Conservation (phyloP, 2,888 invertebrate species). For the Parasteatoda lunata region DNA sequence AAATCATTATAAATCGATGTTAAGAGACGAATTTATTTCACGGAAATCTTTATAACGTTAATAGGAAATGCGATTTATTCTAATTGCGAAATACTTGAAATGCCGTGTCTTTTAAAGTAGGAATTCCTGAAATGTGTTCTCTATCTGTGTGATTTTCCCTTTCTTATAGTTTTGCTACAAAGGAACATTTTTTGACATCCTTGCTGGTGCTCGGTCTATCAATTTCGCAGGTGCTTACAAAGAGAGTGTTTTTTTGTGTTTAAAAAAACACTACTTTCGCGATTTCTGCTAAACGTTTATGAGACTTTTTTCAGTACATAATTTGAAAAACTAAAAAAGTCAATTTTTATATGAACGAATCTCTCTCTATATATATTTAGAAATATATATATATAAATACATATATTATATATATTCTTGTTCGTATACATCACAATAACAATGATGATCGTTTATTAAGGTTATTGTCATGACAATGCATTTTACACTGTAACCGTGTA, state of each 20-base stretch:
- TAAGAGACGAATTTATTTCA: no score
- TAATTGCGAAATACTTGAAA: no score
- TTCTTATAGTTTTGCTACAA: conserved; percentile 68
- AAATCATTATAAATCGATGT: no score
- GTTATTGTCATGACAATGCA: conserved; percentile 62
- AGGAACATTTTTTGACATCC: conserved; percentile 62
- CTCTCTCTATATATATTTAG: conserved; percentile 66
- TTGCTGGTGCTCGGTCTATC: conserved; percentile 67
- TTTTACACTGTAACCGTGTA: conserved; percentile 58
- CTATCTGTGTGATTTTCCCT: conserved; percentile 4
- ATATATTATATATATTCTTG: conserved; percentile 67
- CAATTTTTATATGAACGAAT: conserved; percentile 69
- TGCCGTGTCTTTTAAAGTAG: no score
- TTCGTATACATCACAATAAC: conserved; percentile 67
- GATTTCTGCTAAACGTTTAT: conserved; percentile 65
- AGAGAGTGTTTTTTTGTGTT: conserved; percentile 20
- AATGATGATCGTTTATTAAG: conserved; percentile 61
- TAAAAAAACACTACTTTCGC: conserved; percentile 31
- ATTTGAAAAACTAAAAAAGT: conserved; percentile 66
- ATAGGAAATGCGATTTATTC: no score
- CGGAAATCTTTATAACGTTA: no score
- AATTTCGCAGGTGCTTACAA: conserved; percentile 61
- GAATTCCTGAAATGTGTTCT: no score
- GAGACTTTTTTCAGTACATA: conserved; percentile 64
- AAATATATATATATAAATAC: conserved; percentile 61